Conservation (phyloP, 2,888 invertebrate species). For the Meiosimyza decipiens region DNA sequence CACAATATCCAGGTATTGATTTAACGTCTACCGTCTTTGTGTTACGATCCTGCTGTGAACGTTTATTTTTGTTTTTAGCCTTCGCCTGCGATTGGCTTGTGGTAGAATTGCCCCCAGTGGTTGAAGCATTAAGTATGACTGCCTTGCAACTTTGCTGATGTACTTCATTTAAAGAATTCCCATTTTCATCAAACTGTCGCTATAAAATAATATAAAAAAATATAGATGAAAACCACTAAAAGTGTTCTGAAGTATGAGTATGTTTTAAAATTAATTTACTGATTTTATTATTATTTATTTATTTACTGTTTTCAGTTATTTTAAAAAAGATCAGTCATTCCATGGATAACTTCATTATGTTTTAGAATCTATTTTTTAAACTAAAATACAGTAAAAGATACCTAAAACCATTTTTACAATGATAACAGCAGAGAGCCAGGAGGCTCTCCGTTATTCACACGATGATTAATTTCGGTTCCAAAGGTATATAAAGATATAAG, state of each 20-base stretch:
- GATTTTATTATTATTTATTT: too few species aligned
- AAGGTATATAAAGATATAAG: too few species aligned
- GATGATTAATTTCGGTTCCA: too few species aligned
- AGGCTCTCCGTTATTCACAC: too few species aligned
- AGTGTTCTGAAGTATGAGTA: background rate
- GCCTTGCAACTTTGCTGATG: conserved; percentile 28
- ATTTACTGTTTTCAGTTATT: too few species aligned
- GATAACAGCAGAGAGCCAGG: too few species aligned
- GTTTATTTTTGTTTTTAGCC: conserved; percentile 69
- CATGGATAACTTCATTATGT: too few species aligned
- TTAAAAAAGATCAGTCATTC: too few species aligned
- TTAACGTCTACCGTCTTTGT: conserved; percentile 67
- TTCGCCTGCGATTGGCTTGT: conserved; percentile 71
- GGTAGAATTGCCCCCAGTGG: conserved; percentile 41
- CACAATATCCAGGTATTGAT: conserved; percentile 81
- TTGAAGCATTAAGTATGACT: conserved; percentile 36
- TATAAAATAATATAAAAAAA: conserved; percentile 58
- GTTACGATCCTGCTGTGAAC: conserved; percentile 70
- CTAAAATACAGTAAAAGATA: too few species aligned
- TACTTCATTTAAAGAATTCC: conserved; percentile 73
- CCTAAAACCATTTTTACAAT: too few species aligned
- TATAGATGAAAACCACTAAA: conserved; percentile 8
- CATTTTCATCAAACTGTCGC: conserved; percentile 80
- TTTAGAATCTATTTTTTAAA: too few species aligned
- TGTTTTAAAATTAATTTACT: too few species aligned